Evolutionary conservation across 2,113 vertebrate species (phyloP), one percentile per base, ranked within the genome.

Genomic region (Lophotis ruficrista): DNA sequence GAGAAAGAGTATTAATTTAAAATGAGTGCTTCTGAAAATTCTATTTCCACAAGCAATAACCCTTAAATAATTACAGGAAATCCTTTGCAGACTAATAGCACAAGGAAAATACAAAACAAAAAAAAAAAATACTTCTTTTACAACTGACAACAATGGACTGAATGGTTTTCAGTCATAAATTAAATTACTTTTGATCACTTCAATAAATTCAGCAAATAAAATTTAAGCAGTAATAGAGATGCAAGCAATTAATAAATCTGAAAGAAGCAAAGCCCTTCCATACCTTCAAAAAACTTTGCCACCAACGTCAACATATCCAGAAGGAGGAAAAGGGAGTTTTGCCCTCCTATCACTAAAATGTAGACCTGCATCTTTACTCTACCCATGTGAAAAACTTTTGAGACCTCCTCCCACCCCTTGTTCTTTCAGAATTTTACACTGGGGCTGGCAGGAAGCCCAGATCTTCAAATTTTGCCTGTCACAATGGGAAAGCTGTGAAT

Each of bases 291-390:
- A 68, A 43, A 6, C 14, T 53, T 72, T 90, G 22, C 9, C 27
- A 54, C 38, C 6, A 43, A 56, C 69, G 21, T 43, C 20, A 38
- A 5, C 5, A 23, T 48, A 80, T 93, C 30, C 19, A 43, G 30
- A 56, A 43, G 8, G 8, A 85, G 7, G 41, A 17, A 51, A 62
- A 45, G 6, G 1, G 1, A 0, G 0, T 5, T 19, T 10, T 61
- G 6, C 18, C 16, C 16, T 20, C 24, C 13, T 66, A 37, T 24
- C 5, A 30, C 37, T 81, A 61, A 7, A 69, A 14, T 4, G 2
- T 33, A 61, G 17, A 79, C 79, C 35, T 60, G 2, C 1, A 47
- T n/a, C 11, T 66, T 77, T 66, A 64, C 6, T 8, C 9, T 57
- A n/a, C 1, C 3, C 48, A 23, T 3, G 1, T 57, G 24, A 62